Evolutionary conservation across 1,140 invertebrate species (phyloP), one percentile per base, ranked within the genome.

Genomic region (Plodia interpunctella): DNA sequence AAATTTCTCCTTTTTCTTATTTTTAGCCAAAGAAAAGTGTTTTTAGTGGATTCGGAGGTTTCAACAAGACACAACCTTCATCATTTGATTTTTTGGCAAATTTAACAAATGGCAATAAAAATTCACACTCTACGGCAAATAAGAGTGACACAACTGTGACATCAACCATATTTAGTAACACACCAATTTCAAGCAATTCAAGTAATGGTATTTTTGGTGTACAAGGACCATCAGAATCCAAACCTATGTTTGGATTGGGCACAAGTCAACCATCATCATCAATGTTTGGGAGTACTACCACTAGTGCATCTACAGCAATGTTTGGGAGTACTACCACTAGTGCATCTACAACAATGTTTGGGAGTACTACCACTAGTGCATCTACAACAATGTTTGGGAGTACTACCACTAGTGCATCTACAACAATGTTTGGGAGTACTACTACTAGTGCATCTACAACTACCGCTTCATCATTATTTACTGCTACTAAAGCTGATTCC

Each of bases 21-120:
- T 91, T 88, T 59, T 87, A 92, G 87, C 65, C 90, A 70, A 87
- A 80, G 30, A 93, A 92, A 82, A 92, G 88, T 78, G 91, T 92
- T 10, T 94, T 94, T 71, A 92, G 91, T 70, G 88, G 91, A 28
- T 95, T 95, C 79, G 71, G 90, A 65, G 93, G 93, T 62, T 92
- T 93, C 60, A 91, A 91, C 68, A 91, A 90, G 72, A 59, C 80
- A 38, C 76, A 84, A 65, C 72, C 78, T 66, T 67, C 82, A 56
- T 88, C 92, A 9, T 94, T 94, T 83, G 91, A 92, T 74, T 93
- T 94, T 76, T 75, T 94, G 69, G 76, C 92, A 63, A 91, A 91
- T 63, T 68, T 84, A 56, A 86, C 85, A 50, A 89, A 90, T 76
- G 79, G 82, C 5, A 84, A 65, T 51, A 82, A 75, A 55, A 49